A percentile compares a stretch with the other conserved stretches of the same genome.
phyloP scores from a whole-genome alignment of 2,113 vertebrate genomes.

The Petrocephalus microphthalmus region DNA sequence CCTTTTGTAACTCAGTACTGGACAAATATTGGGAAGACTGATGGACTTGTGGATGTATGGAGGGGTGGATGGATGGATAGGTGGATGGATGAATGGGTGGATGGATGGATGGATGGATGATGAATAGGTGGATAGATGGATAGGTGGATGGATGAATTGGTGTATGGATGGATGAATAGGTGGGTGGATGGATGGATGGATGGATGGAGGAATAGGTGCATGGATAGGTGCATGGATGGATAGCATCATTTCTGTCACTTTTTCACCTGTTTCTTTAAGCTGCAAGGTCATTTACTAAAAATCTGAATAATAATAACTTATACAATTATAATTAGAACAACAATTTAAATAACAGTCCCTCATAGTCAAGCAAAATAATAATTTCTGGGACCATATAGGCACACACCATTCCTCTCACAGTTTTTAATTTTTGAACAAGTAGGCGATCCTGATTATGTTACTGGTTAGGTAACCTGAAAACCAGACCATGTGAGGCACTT shows the following conservation, averaged over 20 bases:
- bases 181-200: no score
- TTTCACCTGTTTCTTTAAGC: background rate
- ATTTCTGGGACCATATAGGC: background rate
- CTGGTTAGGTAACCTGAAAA: background rate
- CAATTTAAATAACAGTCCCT: background rate
- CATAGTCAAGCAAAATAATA: background rate
- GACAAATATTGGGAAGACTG: background rate
- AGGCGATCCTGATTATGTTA: background rate
- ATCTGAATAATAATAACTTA: background rate
- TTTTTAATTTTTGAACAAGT: background rate
- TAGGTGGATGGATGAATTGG: no score
- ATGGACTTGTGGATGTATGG: no score
- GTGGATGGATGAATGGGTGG: no score
- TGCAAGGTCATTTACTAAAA: background rate
- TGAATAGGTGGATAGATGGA: no score
- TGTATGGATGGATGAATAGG: no score
- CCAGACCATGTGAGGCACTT: background rate
- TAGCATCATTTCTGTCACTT: background rate
- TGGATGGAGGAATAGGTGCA: background rate
- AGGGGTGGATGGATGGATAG: no score
- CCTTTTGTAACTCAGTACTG: background rate
- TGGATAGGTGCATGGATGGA: background rate
- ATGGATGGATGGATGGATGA: no score
- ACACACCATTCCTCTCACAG: background rate
- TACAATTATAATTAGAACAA: background rate